These are phyloP conservation scores for Lamellibrachia luymesi DNA, from an alignment of 1,140 invertebrate genomes.

Conservation along the genomic window DNA sequence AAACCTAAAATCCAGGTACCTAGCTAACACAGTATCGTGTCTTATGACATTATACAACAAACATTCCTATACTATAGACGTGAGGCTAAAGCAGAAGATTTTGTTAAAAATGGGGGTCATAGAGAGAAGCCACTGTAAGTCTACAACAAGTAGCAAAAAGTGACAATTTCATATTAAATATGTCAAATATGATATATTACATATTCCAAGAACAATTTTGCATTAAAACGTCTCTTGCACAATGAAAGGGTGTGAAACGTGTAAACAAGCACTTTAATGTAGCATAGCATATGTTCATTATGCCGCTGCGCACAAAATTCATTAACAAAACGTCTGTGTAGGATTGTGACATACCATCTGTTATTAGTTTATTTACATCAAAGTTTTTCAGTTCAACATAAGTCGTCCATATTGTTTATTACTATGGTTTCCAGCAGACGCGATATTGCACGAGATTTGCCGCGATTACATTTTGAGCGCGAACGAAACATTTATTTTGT, in stretches of 20 bases:
- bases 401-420: neutral
- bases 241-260: neutral
- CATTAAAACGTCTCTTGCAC: neutral
- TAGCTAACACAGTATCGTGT: too few species aligned
- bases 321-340: neutral
- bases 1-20: too few species aligned
- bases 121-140: neutral
- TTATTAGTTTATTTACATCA: neutral
- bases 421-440: neutral
- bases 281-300: neutral
- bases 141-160: neutral
- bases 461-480: neutral
- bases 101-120: too few species aligned
- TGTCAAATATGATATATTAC: neutral
- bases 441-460: neutral
- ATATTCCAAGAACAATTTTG: neutral
- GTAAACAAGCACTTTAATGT: neutral
- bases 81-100: too few species aligned
- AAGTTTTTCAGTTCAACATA: constrained; percentile 5
- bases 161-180: neutral
- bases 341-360: neutral
- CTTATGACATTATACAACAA: too few species aligned
- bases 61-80: too few species aligned
- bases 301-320: neutral
- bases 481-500: neutral